Evolutionary conservation across 2,888 invertebrate species (phyloP).

Genomic region (Caenorhabditis sp.): DNA sequence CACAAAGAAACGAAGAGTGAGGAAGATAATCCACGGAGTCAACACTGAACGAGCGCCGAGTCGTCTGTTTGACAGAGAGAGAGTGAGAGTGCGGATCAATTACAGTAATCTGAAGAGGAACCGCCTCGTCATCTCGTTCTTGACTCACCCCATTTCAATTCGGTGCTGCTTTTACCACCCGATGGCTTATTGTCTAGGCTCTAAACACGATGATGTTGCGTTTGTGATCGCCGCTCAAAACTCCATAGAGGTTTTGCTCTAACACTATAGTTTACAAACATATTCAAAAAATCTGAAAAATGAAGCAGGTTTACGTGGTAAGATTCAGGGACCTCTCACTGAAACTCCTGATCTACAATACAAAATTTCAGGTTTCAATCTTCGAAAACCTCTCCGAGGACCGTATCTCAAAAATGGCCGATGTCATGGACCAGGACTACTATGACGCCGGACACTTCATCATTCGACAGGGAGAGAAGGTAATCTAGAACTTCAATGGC

Average conservation of each 20-base stretch:
- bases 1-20: constrained; percentile 31
- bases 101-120: constrained; percentile 38
- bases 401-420: constrained; percentile 88
- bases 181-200: constrained; percentile 5
- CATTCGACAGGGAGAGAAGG: constrained; percentile 87
- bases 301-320: constrained; percentile 49
- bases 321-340: not conserved
- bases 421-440: constrained; percentile 89
- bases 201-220: not conserved
- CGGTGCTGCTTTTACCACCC: not conserved
- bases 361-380: constrained; percentile 76
- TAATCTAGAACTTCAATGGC: not conserved
- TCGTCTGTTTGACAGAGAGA: constrained; percentile 34
- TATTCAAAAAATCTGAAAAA: constrained; percentile 1
- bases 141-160: not conserved
- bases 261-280: not conserved
- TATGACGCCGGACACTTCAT: constrained; percentile 90
- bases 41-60: constrained; percentile 39
- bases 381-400: constrained; percentile 82
- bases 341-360: not conserved
- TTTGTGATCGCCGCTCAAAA: constrained; percentile 4
- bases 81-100: constrained; percentile 28
- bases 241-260: not conserved
- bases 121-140: not conserved
- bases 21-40: constrained; percentile 35